Conservation (phyloP, 2,888 invertebrate species). For the Cyclophora albipunctata region DNA sequence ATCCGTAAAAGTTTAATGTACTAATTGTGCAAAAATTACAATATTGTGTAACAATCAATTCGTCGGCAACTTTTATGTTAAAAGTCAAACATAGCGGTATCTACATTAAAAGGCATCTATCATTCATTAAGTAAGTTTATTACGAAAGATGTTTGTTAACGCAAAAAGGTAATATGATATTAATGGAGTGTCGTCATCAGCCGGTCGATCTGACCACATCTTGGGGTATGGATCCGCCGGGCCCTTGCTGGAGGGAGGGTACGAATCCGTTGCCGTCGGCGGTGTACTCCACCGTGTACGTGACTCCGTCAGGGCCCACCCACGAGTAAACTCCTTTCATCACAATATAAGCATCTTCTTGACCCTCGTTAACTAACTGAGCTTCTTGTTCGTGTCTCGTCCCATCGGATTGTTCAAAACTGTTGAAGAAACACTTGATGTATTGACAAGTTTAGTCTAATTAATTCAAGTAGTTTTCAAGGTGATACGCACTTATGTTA, state of each 20-base stretch:
- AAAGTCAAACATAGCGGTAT: no score
- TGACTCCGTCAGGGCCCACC: constrained; percentile 55
- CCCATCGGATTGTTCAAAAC: constrained; percentile 63
- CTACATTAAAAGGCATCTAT: no score
- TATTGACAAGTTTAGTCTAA: background rate
- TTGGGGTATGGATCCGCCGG: constrained; percentile 24
- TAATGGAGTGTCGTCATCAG: no score
- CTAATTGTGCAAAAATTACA: no score
- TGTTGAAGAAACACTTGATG: constrained; percentile 13
- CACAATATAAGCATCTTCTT: constrained; percentile 30
- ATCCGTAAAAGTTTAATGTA: no score
- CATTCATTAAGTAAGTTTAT: no score
- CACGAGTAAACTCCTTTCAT: constrained; percentile 53
- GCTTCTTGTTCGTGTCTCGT: constrained; percentile 53
- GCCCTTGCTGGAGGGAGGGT: constrained; percentile 37
- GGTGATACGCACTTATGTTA: background rate
- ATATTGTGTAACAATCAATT: no score
- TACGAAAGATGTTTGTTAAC: no score
- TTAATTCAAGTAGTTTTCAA: background rate
- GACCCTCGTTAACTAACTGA: constrained; percentile 33
- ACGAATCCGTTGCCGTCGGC: constrained; percentile 69
- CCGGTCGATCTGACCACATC: constrained; percentile 12
- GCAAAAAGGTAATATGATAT: no score
- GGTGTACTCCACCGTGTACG: constrained; percentile 53
- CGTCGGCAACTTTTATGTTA: no score